These are phyloP conservation scores for Monoplex corrugatus DNA, from an alignment of 2,888 invertebrate genomes.

Conservation along the genomic window DNA sequence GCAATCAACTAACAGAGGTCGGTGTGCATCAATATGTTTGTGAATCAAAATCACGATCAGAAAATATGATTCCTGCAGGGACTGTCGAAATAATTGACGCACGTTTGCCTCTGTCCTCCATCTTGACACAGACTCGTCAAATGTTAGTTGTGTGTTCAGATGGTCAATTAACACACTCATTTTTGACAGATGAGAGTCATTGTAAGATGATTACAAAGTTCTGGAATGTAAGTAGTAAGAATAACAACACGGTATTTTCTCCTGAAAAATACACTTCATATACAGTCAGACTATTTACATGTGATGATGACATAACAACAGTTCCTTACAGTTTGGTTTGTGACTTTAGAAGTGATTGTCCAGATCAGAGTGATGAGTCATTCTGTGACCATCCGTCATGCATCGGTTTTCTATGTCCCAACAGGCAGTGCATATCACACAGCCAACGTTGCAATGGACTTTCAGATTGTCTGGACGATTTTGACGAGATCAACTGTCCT, in stretches of 20 bases:
- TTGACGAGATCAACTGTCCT: neutral
- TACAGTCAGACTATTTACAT: neutral
- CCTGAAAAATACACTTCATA: neutral
- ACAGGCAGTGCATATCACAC: neutral
- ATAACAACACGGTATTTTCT: neutral
- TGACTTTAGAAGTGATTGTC: neutral
- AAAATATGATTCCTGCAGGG: too few relatives aligned
- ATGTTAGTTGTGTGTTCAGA: neutral
- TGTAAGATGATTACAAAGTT: neutral
- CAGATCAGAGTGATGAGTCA: neutral
- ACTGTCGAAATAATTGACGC: neutral
- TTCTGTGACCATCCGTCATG: neutral
- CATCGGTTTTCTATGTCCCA: neutral
- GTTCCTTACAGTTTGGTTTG: neutral
- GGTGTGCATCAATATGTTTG: too few relatives aligned
- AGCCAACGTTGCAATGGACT: neutral
- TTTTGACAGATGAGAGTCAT: neutral
- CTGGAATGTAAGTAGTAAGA: neutral
- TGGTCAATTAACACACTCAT: neutral
- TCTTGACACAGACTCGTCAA: neutral
- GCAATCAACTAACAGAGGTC: neutral
- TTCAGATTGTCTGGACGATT: neutral
- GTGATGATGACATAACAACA: neutral
- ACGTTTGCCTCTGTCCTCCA: neutral
- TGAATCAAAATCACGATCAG: neutral